Conservation (phyloP, 2,797 vertebrate genomes). For the Acrossocheilus fasciatus region DNA sequence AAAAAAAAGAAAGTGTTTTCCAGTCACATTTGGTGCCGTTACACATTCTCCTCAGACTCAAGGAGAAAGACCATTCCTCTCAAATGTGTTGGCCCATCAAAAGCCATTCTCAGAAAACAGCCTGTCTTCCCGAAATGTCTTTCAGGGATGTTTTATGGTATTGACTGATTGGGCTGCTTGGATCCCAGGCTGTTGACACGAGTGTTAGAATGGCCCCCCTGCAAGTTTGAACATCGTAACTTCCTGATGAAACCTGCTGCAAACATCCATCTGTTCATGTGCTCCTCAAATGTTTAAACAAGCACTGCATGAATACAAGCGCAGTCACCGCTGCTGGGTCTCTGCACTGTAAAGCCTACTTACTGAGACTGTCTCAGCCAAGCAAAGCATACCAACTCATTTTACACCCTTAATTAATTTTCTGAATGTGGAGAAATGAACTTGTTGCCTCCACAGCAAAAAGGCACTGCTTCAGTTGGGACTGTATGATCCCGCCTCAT, state of each 20-base stretch:
- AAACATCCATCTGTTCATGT: slow-evolving; percentile 78
- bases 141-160: slow-evolving; percentile 69
- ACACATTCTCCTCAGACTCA: slow-evolving; percentile 47
- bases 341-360: slow-evolving; percentile 71
- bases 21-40: slow-evolving; percentile 21
- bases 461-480: slow-evolving; percentile 12
- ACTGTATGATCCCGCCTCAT: slow-evolving; percentile 4
- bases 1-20: slow-evolving; percentile 29
- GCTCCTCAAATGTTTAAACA: slow-evolving; percentile 84
- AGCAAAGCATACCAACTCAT: slow-evolving; percentile 65
- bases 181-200: slow-evolving; percentile 76
- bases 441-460: slow-evolving; percentile 43
- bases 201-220: slow-evolving; percentile 78
- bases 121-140: slow-evolving; percentile 71
- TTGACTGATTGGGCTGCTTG: slow-evolving; percentile 78
- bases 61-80: slow-evolving; percentile 49
- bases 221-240: slow-evolving; percentile 71
- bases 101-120: slow-evolving; percentile 73
- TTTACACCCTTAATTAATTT: slow-evolving; percentile 68
- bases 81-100: slow-evolving; percentile 63
- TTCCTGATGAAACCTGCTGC: slow-evolving; percentile 81
- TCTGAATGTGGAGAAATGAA: slow-evolving; percentile 61
- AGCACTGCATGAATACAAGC: slow-evolving; percentile 72
- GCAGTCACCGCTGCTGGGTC: slow-evolving; percentile 55
- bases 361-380: slow-evolving; percentile 68